A percentile compares a stretch with the other conserved stretches of the same genome.
Conservation (phyloP, 1,140 invertebrate species). For the Contarinia nasturtii region DNA sequence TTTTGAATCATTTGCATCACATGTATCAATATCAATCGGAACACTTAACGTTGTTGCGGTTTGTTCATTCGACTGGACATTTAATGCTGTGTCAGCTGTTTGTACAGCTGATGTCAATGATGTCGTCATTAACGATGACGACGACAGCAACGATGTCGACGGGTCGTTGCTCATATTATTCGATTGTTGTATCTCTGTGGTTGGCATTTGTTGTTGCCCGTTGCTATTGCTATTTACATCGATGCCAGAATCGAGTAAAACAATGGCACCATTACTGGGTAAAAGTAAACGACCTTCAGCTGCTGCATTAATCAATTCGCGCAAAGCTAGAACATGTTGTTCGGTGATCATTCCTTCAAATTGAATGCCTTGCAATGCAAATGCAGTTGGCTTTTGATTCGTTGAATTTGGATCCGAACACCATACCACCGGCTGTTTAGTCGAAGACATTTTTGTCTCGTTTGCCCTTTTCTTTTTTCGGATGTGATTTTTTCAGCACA, state of each 20-base stretch:
- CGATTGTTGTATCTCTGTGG: neutral
- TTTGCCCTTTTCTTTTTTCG: neutral
- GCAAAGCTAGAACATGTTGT: constrained; percentile 20
- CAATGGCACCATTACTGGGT: constrained; percentile 21
- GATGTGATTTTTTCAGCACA: neutral
- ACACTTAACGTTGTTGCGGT: neutral
- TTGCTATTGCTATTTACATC: constrained; percentile 18
- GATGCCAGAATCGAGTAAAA: constrained; percentile 19
- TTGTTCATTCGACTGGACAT: neutral
- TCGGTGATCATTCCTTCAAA: constrained; percentile 23
- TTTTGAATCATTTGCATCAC: neutral
- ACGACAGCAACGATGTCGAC: neutral
- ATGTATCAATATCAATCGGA: neutral
- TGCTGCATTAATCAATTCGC: constrained; percentile 21
- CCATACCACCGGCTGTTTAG: constrained; percentile 23
- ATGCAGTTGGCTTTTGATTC: constrained; percentile 23
- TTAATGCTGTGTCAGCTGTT: neutral
- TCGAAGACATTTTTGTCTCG: constrained; percentile 8
- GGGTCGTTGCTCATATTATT: neutral
- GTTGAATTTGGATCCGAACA: constrained; percentile 24
- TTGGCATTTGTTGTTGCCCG: neutral
- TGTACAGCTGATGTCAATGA: neutral
- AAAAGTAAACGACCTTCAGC: constrained; percentile 22
- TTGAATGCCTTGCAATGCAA: constrained; percentile 22
- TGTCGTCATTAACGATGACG: neutral